phyloP scores from a whole-genome alignment of 1,140 invertebrate species.

The Ostrea denselamellosa region DNA sequence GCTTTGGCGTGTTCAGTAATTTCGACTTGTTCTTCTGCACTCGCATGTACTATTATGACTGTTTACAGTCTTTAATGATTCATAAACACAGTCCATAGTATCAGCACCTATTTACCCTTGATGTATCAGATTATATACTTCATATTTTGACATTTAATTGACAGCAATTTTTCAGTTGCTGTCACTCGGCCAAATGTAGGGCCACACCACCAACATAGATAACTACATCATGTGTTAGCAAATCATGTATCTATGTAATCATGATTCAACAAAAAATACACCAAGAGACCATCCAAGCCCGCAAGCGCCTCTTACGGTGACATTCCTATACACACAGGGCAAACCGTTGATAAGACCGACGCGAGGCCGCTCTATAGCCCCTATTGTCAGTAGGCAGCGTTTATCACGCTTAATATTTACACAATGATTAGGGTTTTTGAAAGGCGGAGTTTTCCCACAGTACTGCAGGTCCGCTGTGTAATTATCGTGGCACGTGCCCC shows the following conservation, averaged over 20 bases:
- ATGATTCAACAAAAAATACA: conserved; percentile 14
- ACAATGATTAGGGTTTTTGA: conserved; percentile 61
- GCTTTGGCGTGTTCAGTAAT: background rate
- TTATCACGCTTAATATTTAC: conserved; percentile 67
- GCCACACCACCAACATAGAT: background rate
- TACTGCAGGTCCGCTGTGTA: conserved; percentile 54
- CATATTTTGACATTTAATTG: conserved; percentile 13
- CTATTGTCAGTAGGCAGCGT: conserved; percentile 59
- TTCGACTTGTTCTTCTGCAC: background rate
- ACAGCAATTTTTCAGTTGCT: background rate
- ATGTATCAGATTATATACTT: background rate
- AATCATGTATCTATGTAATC: background rate
- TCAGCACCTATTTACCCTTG: background rate
- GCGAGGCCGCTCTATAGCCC: conserved; percentile 55
- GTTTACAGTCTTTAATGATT: background rate
- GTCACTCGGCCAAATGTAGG: background rate
- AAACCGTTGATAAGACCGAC: conserved; percentile 54
- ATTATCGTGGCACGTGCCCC: conserved; percentile 66
- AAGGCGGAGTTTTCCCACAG: conserved; percentile 72
- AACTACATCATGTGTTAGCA: background rate
- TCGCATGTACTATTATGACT: background rate
- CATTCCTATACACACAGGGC: conserved; percentile 56
- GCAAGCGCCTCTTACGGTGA: conserved; percentile 13
- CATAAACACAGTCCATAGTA: background rate
- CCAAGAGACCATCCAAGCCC: conserved; percentile 1